These are phyloP conservation scores for Hippocampus guttulatus DNA, from an alignment of 2,113 vertebrate species.

Conservation along the genomic window DNA sequence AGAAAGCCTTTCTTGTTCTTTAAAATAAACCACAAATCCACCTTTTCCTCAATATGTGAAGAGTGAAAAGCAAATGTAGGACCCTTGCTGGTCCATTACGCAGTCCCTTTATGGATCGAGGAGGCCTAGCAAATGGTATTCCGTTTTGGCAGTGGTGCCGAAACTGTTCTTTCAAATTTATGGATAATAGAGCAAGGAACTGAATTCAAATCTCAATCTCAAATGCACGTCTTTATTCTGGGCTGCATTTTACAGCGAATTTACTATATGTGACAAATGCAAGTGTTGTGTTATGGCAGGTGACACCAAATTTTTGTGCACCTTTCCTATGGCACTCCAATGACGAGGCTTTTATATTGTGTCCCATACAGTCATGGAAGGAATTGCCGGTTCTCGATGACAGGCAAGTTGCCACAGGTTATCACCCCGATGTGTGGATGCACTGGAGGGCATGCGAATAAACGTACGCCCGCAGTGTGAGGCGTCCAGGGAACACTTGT, in stretches of 20 bases:
- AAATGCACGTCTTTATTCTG: neutral
- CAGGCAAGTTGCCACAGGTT: conserved; percentile 62
- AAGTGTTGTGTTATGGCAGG: neutral
- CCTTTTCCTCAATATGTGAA: too few species aligned
- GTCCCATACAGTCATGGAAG: conserved; percentile 59
- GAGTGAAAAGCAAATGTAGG: too few species aligned
- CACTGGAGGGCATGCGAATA: conserved; percentile 25
- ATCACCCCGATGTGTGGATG: conserved; percentile 22
- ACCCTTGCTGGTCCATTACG: too few species aligned
- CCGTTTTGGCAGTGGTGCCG: too few species aligned
- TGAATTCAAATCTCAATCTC: too few species aligned
- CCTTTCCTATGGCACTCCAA: neutral
- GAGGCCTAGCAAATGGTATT: too few species aligned
- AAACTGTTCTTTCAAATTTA: too few species aligned
- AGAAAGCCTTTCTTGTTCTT: too few species aligned
- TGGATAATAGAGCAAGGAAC: too few species aligned
- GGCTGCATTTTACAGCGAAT: neutral
- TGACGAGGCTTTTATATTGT: conserved; percentile 32
- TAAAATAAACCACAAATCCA: too few species aligned
- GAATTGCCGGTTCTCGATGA: conserved; percentile 60
- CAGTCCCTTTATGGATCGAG: too few species aligned
- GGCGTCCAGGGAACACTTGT: conserved; percentile 41
- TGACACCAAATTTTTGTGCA: neutral
- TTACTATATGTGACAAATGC: too few species aligned
- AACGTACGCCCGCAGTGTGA: conserved; percentile 1